phyloP scores from a whole-genome alignment of 2,888 invertebrate species.

The Lottia gigantea region DNA sequence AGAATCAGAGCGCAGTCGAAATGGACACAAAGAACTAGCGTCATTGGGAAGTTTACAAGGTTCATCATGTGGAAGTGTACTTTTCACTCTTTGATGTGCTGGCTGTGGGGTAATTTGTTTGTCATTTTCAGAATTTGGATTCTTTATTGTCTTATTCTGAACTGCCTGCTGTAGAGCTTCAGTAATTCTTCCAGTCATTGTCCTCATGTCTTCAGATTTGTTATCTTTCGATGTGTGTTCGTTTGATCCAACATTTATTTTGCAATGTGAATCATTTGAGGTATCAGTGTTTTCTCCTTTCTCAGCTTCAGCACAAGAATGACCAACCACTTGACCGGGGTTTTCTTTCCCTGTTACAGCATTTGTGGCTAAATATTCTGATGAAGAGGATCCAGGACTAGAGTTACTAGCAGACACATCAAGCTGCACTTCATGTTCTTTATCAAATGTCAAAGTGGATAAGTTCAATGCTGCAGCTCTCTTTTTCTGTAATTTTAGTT shows the following conservation, averaged over 20 bases:
- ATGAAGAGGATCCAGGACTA: not conserved
- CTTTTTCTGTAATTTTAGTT: slow-evolving; percentile 25
- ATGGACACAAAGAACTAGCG: not conserved
- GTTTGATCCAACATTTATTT: not conserved
- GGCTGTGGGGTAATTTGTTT: not conserved
- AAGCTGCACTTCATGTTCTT: not conserved
- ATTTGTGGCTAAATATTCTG: not conserved
- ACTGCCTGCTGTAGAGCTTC: not conserved
- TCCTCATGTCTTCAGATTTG: not conserved
- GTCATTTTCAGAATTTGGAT: not conserved
- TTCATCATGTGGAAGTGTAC: not conserved
- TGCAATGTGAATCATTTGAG: not conserved
- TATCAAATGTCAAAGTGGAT: not conserved
- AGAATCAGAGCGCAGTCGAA: not conserved
- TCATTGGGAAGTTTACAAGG: not conserved
- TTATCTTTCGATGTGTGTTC: not conserved
- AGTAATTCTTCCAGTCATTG: not conserved
- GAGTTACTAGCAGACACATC: not conserved
- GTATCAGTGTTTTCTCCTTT: not conserved
- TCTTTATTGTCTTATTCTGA: not conserved
- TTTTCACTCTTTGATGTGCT: not conserved
- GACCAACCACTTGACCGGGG: not conserved
- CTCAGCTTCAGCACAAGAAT: not conserved
- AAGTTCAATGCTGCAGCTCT: not conserved
- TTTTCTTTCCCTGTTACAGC: not conserved